Conservation (phyloP, 2,113 vertebrate species). For the Grus americana region DNA sequence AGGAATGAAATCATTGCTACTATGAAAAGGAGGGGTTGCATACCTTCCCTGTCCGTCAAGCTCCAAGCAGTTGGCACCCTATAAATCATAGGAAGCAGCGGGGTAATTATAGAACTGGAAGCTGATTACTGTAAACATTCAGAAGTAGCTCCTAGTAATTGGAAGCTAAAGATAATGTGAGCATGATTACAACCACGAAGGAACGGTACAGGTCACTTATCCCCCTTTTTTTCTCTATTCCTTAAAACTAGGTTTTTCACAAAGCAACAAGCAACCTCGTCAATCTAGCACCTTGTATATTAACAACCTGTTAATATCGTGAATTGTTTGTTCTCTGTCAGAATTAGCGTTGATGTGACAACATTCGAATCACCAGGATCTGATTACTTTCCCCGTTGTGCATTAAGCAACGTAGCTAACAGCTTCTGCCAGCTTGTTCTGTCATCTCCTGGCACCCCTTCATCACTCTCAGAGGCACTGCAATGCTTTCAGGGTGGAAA, state of each 20-base stretch:
- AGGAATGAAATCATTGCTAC: conserved; percentile 36
- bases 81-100: conserved; percentile 53
- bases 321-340: neutral
- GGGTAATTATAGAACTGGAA: conserved; percentile 54
- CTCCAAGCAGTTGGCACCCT: conserved; percentile 36
- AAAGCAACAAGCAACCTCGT: neutral
- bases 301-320: neutral
- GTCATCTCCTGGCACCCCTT: neutral
- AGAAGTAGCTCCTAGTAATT: neutral
- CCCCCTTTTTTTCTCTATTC: neutral
- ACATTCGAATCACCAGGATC: neutral
- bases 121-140: conserved; percentile 31
- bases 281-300: neutral
- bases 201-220: neutral
- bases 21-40: neutral
- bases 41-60: neutral
- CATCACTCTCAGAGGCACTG: neutral
- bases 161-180: neutral
- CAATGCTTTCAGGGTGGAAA: neutral
- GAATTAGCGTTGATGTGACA: neutral
- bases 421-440: neutral
- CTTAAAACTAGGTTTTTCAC: neutral
- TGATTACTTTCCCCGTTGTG: neutral
- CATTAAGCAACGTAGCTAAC: neutral
- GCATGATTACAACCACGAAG: neutral